These are phyloP conservation scores for Ranitomeya imitator DNA, from an alignment of 2,113 vertebrate genomes.

Conservation along the genomic window DNA sequence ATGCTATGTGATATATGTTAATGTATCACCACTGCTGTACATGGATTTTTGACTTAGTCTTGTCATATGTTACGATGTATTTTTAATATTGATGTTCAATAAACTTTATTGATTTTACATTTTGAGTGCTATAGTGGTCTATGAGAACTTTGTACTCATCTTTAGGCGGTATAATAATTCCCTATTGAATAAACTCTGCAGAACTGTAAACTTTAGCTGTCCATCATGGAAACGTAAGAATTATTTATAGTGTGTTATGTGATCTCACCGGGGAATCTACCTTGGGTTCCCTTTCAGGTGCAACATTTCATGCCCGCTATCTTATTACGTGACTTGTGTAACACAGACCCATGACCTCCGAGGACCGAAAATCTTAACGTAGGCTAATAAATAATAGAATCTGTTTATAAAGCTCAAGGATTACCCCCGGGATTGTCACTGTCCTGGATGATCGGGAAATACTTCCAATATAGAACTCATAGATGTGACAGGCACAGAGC, in stretches of 20 bases:
- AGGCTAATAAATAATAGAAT: constrained; percentile 11
- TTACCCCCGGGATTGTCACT: not conserved
- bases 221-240: constrained; percentile 31
- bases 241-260: constrained; percentile 36
- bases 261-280: constrained; percentile 20
- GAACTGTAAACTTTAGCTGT: not conserved
- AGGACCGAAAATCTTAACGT: not conserved
- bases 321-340: constrained; percentile 23
- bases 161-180: too few species aligned
- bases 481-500: not conserved
- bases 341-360: constrained; percentile 9
- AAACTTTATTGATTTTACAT: too few species aligned
- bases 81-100: too few species aligned
- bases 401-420: not conserved
- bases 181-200: not conserved
- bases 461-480: not conserved
- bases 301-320: constrained; percentile 18
- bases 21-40: too few species aligned
- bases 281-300: constrained; percentile 20
- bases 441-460: not conserved
- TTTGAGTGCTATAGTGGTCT: too few species aligned
- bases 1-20: too few species aligned
- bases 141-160: too few species aligned
- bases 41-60: too few species aligned
- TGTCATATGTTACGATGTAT: too few species aligned